Conservation (phyloP, 2,888 invertebrate genomes). For the Thumatha senex region DNA sequence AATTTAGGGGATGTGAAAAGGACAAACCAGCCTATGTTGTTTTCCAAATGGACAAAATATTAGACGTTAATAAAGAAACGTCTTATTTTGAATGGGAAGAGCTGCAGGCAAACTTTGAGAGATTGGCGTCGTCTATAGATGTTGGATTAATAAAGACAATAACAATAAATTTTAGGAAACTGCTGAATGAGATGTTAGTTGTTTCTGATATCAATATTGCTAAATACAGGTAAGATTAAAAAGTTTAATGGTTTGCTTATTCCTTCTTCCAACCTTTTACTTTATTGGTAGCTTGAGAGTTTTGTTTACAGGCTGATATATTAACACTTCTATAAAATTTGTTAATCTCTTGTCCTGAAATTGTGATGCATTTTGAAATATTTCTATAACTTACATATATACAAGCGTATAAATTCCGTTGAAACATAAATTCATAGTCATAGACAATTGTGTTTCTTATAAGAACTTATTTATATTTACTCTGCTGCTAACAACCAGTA, state of each 20-base stretch:
- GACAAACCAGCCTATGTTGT: slow-evolving; percentile 89
- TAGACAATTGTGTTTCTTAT: too few species aligned
- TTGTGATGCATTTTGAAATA: too few species aligned
- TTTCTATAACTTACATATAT: too few species aligned
- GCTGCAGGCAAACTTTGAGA: slow-evolving; percentile 78
- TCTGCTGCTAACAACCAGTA: too few species aligned
- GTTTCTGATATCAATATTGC: slow-evolving; percentile 85
- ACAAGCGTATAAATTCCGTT: too few species aligned
- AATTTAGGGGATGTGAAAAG: slow-evolving; percentile 86
- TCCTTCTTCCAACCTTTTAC: not conserved
- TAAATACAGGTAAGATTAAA: slow-evolving; percentile 70
- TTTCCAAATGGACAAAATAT: slow-evolving; percentile 87
- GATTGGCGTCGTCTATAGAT: slow-evolving; percentile 80
- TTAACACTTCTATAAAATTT: too few species aligned
- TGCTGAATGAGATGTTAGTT: slow-evolving; percentile 82
- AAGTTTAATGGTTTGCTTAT: not conserved
- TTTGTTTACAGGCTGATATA: too few species aligned
- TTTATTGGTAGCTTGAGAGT: too few species aligned
- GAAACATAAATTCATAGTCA: too few species aligned
- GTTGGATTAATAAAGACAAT: slow-evolving; percentile 81
- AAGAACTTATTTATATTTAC: too few species aligned
- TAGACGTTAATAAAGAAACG: slow-evolving; percentile 87
- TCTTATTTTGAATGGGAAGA: slow-evolving; percentile 86
- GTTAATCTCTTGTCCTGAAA: too few species aligned
- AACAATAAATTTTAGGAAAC: slow-evolving; percentile 81